These are phyloP conservation scores for Halcyon malimbica DNA, from an alignment of 2,113 vertebrate species.

Conservation along the genomic window DNA sequence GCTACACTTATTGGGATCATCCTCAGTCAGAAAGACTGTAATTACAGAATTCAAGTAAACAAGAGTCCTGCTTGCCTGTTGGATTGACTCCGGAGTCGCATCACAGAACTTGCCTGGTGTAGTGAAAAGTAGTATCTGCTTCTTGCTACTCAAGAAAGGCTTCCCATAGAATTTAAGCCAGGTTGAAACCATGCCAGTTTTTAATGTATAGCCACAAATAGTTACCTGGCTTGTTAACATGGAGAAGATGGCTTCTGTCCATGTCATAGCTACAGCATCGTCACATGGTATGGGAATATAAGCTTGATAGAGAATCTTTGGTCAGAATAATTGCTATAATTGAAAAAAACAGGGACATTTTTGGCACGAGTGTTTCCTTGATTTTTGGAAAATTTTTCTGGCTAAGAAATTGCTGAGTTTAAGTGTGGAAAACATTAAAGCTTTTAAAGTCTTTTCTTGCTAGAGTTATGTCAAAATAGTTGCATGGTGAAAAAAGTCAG, in stretches of 20 bases:
- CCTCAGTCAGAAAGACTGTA: background rate
- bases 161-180: background rate
- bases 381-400: background rate
- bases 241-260: background rate
- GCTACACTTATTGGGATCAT: background rate
- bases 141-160: background rate
- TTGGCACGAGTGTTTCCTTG: background rate
- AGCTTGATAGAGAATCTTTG: background rate
- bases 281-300: background rate
- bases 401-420: background rate
- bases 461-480: background rate
- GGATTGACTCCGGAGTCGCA: background rate
- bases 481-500: background rate
- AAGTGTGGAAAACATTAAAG: background rate
- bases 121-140: background rate
- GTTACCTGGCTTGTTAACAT: background rate
- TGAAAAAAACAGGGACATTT: background rate
- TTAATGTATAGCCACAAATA: background rate
- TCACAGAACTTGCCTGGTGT: background rate
- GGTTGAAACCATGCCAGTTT: background rate
- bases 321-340: background rate
- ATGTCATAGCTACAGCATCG: background rate
- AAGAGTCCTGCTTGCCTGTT: background rate
- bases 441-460: background rate
- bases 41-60: background rate